phyloP scores from a whole-genome alignment of 2,888 invertebrate genomes.

The Conops quadrifasciatus region DNA sequence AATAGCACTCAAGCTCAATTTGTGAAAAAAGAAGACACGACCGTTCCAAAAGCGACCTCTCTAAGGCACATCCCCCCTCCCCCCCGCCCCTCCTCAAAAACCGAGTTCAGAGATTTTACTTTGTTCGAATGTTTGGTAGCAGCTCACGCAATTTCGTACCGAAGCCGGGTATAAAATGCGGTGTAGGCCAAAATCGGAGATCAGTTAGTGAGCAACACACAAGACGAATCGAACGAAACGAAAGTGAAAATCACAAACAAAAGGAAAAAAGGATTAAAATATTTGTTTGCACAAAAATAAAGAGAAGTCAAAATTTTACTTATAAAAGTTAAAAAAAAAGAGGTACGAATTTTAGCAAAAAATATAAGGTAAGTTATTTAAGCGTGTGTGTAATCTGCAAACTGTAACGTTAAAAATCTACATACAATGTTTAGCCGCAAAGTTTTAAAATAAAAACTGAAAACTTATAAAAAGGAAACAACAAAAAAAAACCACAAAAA shows the following conservation, averaged over 20 bases:
- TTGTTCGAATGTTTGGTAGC: conserved; percentile 48
- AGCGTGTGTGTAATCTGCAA: neutral
- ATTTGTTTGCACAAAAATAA: conserved; percentile 49
- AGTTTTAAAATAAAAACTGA: conserved; percentile 40
- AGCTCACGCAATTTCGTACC: conserved; percentile 38
- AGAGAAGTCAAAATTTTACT: conserved; percentile 43
- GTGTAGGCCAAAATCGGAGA: conserved; percentile 51
- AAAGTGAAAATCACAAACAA: conserved; percentile 41
- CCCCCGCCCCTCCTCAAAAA: neutral
- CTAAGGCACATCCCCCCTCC: conserved; percentile 28
- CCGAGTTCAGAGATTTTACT: conserved; percentile 20
- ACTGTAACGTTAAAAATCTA: too few relatives aligned
- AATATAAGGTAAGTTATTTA: conserved; percentile 40
- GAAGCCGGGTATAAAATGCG: conserved; percentile 56
- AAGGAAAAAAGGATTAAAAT: conserved; percentile 45
- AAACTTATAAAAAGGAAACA: neutral
- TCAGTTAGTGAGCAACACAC: conserved; percentile 56
- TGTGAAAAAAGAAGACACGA: too few relatives aligned
- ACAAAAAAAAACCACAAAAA: conserved; percentile 21
- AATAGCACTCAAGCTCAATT: too few relatives aligned
- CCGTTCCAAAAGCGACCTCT: neutral
- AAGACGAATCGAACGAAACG: conserved; percentile 41
- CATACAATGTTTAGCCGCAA: neutral
- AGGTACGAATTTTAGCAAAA: conserved; percentile 9
- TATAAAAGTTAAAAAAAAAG: conserved; percentile 48